phyloP scores from a whole-genome alignment of 2,888 invertebrate genomes.

The Ptychoptera albimana region DNA sequence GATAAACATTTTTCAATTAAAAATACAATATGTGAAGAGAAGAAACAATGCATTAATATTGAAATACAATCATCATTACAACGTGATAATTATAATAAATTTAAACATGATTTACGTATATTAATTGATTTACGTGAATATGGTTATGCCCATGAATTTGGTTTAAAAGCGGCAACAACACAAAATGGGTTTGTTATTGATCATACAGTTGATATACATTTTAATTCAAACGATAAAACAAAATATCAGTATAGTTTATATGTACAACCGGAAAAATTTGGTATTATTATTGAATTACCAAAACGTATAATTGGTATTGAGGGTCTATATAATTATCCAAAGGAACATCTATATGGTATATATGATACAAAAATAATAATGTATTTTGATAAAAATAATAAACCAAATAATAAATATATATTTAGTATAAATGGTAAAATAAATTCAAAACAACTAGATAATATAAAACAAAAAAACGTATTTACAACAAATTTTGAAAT shows the following conservation, averaged over 20 bases:
- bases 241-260: constrained; percentile 57
- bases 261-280: constrained; percentile 44
- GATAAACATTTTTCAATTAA: constrained; percentile 55
- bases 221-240: constrained; percentile 48
- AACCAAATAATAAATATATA: constrained; percentile 50
- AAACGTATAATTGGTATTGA: constrained; percentile 50
- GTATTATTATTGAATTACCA: constrained; percentile 47
- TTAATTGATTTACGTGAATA: constrained; percentile 56
- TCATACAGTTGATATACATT: constrained; percentile 53
- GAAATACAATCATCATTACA: constrained; percentile 31
- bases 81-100: constrained; percentile 20
- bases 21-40: constrained; percentile 60
- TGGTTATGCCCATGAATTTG: constrained; percentile 58
- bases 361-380: constrained; percentile 44
- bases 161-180: constrained; percentile 46
- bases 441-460: too few species aligned
- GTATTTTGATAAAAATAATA: constrained; percentile 53
- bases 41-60: constrained; percentile 59
- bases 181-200: constrained; percentile 41
- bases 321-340: constrained; percentile 33
- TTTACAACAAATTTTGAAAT: constrained; percentile 37
- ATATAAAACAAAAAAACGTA: constrained; percentile 31
- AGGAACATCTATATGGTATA: constrained; percentile 36
- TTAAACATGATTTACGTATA: constrained; percentile 45
- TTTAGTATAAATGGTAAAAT: constrained; percentile 38